Percentiles rank a stretch among this genome's conserved stretches.
Conservation (phyloP, 1,140 invertebrate species). For the Zaprionus ghesquierei region DNA sequence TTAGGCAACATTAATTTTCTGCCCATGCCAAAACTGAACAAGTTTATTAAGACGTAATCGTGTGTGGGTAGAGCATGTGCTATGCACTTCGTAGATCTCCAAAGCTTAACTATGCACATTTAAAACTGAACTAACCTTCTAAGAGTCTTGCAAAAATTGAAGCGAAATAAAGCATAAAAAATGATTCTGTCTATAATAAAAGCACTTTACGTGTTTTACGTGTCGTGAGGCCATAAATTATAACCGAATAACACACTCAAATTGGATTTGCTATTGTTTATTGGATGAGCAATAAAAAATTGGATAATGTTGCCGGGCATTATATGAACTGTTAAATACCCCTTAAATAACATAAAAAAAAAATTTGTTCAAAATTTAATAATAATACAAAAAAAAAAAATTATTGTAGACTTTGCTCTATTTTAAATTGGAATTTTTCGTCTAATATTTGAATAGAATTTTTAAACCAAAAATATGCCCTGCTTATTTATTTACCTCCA, state of each 20-base stretch:
- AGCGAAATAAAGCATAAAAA: background rate
- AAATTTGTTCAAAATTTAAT: too few species aligned
- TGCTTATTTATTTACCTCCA: too few species aligned
- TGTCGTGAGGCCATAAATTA: conserved; percentile 23
- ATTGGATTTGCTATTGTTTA: conserved; percentile 17
- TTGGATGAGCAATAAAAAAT: background rate
- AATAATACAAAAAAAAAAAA: too few species aligned
- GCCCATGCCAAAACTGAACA: background rate
- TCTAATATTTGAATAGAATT: too few species aligned
- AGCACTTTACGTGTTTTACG: conserved; percentile 23
- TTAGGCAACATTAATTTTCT: background rate
- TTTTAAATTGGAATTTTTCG: too few species aligned
- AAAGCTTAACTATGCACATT: background rate
- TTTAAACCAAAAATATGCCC: too few species aligned
- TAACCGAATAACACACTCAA: background rate
- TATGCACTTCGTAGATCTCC: background rate
- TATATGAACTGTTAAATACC: too few species aligned
- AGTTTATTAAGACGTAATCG: background rate
- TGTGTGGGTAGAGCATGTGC: background rate
- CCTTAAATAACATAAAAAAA: too few species aligned
- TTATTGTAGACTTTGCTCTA: too few species aligned
- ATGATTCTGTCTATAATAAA: background rate
- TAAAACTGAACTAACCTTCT: conserved; percentile 3
- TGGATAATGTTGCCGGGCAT: too few species aligned
- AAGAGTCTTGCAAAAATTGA: background rate